These are phyloP conservation scores for Clavelina lepadiformis DNA, from an alignment of 23 tunicate species.

Conservation along the genomic window DNA sequence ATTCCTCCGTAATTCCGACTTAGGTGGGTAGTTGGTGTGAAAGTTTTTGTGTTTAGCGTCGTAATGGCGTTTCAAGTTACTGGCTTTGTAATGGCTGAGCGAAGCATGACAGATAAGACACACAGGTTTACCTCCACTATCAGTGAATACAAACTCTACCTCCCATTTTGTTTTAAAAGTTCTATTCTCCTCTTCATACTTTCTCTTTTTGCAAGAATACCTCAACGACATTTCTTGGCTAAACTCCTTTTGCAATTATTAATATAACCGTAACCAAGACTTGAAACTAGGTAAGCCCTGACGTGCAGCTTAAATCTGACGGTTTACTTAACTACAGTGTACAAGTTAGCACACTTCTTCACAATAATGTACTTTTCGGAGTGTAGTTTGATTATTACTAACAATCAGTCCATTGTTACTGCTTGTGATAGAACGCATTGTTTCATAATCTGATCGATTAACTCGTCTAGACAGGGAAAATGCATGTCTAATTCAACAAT, in stretches of 20 bases:
- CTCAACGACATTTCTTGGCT: slow-evolving; percentile 29
- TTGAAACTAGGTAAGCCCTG: slow-evolving; percentile 18
- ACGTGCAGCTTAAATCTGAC: too few species aligned
- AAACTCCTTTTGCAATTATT: slow-evolving; percentile 28
- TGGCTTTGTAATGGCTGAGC: slow-evolving; percentile 41
- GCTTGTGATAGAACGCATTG: too few species aligned
- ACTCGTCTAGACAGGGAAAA: too few species aligned
- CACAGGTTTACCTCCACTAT: slow-evolving; percentile 43
- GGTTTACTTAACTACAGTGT: too few species aligned
- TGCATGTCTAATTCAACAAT: too few species aligned
- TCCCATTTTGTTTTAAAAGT: slow-evolving; percentile 42
- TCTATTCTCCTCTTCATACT: slow-evolving; percentile 43
- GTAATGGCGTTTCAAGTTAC: slow-evolving; percentile 49
- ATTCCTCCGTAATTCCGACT: slow-evolving; percentile 35
- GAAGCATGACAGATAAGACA: slow-evolving; percentile 44
- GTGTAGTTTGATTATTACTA: too few species aligned
- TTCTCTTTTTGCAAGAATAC: slow-evolving; percentile 30
- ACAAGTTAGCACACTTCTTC: too few species aligned
- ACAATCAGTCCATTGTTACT: too few species aligned
- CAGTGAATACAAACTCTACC: slow-evolving; percentile 34
- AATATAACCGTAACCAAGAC: slow-evolving; percentile 19
- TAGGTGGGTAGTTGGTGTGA: slow-evolving; percentile 37
- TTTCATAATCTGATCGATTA: too few species aligned
- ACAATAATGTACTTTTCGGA: too few species aligned
- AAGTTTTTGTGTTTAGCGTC: slow-evolving; percentile 43